Percentiles rank a stretch among this genome's conserved stretches.
phyloP scores from a whole-genome alignment of 2,888 invertebrate species.

The Cenopis cana region DNA sequence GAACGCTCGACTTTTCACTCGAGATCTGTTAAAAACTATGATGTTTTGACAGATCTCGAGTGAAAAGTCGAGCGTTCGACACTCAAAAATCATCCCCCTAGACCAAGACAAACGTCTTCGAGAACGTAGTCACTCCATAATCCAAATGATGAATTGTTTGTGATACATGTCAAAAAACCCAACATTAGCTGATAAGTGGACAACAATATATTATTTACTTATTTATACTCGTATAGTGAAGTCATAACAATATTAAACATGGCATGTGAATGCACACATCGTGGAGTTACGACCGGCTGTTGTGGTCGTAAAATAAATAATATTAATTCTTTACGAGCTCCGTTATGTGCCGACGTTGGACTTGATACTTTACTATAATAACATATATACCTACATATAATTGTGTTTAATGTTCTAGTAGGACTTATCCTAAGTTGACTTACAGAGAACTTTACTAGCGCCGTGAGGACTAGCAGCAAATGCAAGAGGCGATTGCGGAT shows the following conservation, averaged over 20 bases:
- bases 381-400: neutral
- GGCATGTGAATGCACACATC: conserved; percentile 8
- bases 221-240: neutral
- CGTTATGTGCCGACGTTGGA: conserved; percentile 37
- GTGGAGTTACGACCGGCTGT: conserved; percentile 7
- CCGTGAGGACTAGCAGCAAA: conserved; percentile 43
- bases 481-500: conserved; percentile 55
- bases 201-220: too few species aligned
- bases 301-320: conserved; percentile 38
- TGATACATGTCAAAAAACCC: too few species aligned
- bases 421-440: neutral
- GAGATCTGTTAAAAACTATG: too few species aligned
- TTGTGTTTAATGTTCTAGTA: neutral
- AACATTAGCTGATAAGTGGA: too few species aligned
- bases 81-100: too few species aligned
- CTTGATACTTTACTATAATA: neutral
- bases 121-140: too few species aligned
- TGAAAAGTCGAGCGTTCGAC: too few species aligned
- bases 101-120: too few species aligned
- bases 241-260: neutral
- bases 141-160: too few species aligned
- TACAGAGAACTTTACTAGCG: neutral
- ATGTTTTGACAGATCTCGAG: too few species aligned
- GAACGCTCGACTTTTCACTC: too few species aligned
- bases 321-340: conserved; percentile 27